phyloP scores from a whole-genome alignment of 1,140 invertebrate species.

The Zaprionus africanus region DNA sequence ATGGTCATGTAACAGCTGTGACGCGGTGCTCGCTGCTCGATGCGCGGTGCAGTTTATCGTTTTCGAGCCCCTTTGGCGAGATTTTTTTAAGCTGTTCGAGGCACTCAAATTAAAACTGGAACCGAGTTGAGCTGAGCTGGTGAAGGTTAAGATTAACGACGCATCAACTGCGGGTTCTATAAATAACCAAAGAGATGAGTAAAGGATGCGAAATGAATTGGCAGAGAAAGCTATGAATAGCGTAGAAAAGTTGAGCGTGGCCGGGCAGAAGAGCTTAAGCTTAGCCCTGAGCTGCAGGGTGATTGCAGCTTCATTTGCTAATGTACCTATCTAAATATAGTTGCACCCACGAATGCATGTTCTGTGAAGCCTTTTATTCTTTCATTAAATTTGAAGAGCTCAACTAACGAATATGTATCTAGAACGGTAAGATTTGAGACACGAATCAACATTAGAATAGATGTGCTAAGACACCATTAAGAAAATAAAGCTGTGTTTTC shows the following conservation, averaged over 20 bases:
- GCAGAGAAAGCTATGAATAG: neutral
- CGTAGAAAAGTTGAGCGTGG: neutral
- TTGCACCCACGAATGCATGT: neutral
- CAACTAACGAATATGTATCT: too few species aligned
- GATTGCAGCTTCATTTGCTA: neutral
- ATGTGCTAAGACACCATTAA: too few species aligned
- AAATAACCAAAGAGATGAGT: neutral
- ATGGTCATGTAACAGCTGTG: constrained; percentile 40
- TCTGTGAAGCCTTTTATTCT: too few species aligned
- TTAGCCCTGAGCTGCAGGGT: neutral
- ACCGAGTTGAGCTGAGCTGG: neutral
- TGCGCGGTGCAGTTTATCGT: constrained; percentile 2
- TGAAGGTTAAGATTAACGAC: neutral
- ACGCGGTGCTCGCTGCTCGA: neutral
- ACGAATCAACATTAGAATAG: too few species aligned
- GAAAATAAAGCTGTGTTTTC: too few species aligned
- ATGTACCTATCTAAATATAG: neutral
- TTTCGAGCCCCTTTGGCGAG: neutral
- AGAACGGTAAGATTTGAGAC: too few species aligned
- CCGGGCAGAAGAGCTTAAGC: neutral
- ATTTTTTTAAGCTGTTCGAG: neutral
- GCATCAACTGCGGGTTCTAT: neutral
- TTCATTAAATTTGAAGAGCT: too few species aligned
- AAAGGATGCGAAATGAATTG: neutral
- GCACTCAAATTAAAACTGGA: neutral